Evolutionary conservation across 2,797 vertebrate genomes (phyloP), one percentile per base, ranked within the genome.

Genomic region (Hemibagrus guttatus): DNA sequence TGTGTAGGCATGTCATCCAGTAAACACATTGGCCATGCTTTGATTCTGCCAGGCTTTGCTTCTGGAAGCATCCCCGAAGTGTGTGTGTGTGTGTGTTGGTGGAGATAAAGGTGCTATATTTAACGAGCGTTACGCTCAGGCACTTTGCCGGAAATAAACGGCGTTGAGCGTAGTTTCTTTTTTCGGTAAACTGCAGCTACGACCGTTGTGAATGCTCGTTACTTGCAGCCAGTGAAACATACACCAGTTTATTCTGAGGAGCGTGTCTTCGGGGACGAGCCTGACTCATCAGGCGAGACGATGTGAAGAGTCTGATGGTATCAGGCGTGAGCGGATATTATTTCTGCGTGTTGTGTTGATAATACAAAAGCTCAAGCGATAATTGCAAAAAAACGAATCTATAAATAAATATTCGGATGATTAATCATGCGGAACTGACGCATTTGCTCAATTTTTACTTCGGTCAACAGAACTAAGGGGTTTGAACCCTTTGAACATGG

Each of bases 1-100:
- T 69, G 75, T 71, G 63, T 68, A 39, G 54, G 74, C 54, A 72
- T 72, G 64, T 84, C 82, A 84, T 84, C 82, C 64, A 87, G 61
- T 84, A 87, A 84, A 84, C 63, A 58, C 80, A 75, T 66, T 86
- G 68, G 82, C 76, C 86, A 84, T 84, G 86, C 86, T 79, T 83
- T 66, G 56, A 14, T 83, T 59, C 63, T 87, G 86, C 74, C 66
- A 87, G 72, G 49, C 49, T 23, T 78, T 8, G 17, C 46, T 82
- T 83, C 75, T 84, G 63, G 78, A 68, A 46, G 56, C 74, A 23
- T 63, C n/a, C 56, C 13, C 52, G 72, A 28, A n/a, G 54, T 35
- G n/a, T 66, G 75, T 52, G 81, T 69, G 59, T 64, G 39, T 81
- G 52, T 81, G 76, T 86, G 85, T 39, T 75, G 35, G 23, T 63